phyloP scores from a whole-genome alignment of 2,113 vertebrate genomes.

The Hymenochirus boettgeri region DNA sequence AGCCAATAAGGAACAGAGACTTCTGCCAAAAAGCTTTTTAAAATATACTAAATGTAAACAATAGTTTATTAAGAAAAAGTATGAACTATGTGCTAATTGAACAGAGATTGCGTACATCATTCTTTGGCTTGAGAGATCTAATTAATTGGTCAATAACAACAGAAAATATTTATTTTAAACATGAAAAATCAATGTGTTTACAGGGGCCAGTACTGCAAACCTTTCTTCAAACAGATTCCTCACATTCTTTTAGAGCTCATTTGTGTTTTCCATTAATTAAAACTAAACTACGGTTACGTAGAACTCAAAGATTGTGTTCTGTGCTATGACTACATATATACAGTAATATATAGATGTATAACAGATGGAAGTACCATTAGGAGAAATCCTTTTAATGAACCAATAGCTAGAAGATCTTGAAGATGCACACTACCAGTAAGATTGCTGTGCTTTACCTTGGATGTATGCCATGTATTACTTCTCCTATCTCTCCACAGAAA shows the following conservation, averaged over 20 bases:
- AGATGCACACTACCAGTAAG: slow-evolving; percentile 49
- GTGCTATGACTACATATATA: slow-evolving; percentile 56
- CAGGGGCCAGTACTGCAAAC: slow-evolving; percentile 41
- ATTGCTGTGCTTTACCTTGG: slow-evolving; percentile 53
- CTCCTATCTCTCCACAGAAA: slow-evolving; percentile 50
- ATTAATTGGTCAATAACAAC: slow-evolving; percentile 59
- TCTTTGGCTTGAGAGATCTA: slow-evolving; percentile 46
- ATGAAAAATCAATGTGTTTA: slow-evolving; percentile 45
- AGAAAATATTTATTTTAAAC: slow-evolving; percentile 51
- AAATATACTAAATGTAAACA: no score
- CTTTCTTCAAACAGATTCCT: slow-evolving; percentile 52
- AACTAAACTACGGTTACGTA: slow-evolving; percentile 47
- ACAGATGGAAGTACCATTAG: slow-evolving; percentile 44
- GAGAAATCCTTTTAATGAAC: slow-evolving; percentile 43
- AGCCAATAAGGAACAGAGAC: no score
- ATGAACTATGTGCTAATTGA: slow-evolving; percentile 41
- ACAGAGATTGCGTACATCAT: slow-evolving; percentile 39
- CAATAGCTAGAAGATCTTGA: slow-evolving; percentile 52
- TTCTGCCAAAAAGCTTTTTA: no score
- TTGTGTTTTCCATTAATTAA: slow-evolving; percentile 55
- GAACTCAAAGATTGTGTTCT: slow-evolving; percentile 42
- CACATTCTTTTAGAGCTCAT: slow-evolving; percentile 51
- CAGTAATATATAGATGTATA: slow-evolving; percentile 15
- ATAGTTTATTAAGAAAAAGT: slow-evolving; percentile 6
- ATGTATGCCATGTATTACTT: slow-evolving; percentile 49